Base-by-base conservation (phyloP, 2,797 vertebrate genomes). In the Lemur catta region DNA sequence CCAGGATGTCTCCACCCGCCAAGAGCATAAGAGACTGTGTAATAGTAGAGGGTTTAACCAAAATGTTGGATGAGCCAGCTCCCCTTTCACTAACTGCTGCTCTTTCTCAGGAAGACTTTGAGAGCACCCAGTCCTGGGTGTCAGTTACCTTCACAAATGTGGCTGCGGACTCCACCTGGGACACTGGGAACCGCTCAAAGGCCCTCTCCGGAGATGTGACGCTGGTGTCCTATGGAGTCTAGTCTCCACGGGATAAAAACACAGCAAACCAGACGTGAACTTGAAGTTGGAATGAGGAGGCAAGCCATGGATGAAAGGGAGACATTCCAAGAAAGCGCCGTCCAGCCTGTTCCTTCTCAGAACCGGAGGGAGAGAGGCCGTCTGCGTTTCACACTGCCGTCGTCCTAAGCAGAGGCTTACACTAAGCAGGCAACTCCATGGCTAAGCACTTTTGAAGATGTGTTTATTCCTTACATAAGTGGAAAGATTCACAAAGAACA, bases 161-260 rank as follows among this genome's bases (percentile, higher is more conserved):
- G 43, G 57, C 38, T 92, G 3, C 13, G 7, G 59, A 57, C 65
- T 67, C 43, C 22, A 3, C 38, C 0, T 30, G 18, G 18, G 26
- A 43, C 30, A 9, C 0, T 0, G 4, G 50, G 7, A 33, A n/a
- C 0, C 13, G 33, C 35, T 59, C 20, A 59, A 22, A 33, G n/a
- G 8, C 46, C 33, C 43, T 43, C 76, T 14, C 38, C 38, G 55
- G 33, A 38, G 50, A 28, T 22, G 9, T 0, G 22, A 72, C 4
- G 6, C 52, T 61, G n/a, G 28, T 8, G 43, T 22, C 8, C 26
- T 9, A 10, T 10, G 35, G 55, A 61, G 50, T 33, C 57, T 17
- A 2, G 7, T 67, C 89, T 92, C 57, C 59, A 57, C 1, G 14
- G 48, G 22, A 7, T 24, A 9, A 5, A 9, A 41, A n/a, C 48